Conservation (phyloP, 2,888 invertebrate species). For the Allolobophora icterica region DNA sequence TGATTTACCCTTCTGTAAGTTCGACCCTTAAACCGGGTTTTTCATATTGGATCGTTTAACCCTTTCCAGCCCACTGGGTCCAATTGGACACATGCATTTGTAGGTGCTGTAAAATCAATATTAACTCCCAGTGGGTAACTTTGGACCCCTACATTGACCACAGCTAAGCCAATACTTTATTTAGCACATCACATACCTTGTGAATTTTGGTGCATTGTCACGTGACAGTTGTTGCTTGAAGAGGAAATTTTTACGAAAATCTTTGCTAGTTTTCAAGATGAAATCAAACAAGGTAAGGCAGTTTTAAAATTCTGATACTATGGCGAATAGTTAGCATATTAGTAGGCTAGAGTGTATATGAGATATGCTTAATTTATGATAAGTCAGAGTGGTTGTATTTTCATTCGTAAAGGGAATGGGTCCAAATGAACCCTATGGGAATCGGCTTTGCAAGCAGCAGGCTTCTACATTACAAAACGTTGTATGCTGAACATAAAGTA, state of each 20-base stretch:
- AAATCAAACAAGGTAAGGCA: background rate
- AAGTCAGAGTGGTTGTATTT: too few relatives aligned
- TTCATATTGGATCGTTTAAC: background rate
- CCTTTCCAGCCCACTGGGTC: slow-evolving; percentile 13
- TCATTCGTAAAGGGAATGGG: background rate
- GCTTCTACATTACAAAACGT: too few relatives aligned
- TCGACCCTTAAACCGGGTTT: too few relatives aligned
- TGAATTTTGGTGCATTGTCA: background rate
- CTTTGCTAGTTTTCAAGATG: background rate
- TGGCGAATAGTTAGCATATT: too few relatives aligned
- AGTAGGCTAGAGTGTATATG: too few relatives aligned
- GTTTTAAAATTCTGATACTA: too few relatives aligned
- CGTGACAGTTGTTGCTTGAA: background rate
- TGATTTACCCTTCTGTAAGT: too few relatives aligned
- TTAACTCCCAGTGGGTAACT: background rate
- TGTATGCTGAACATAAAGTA: too few relatives aligned
- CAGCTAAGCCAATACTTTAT: background rate
- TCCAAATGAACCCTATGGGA: slow-evolving; percentile 5
- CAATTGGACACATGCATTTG: background rate
- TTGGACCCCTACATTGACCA: background rate
- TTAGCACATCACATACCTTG: background rate
- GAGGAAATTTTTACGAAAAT: background rate
- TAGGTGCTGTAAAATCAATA: background rate
- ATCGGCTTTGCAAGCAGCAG: too few relatives aligned
- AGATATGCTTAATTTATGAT: too few relatives aligned